These are phyloP conservation scores for Cygnus olor DNA, from an alignment of 2,797 vertebrate genomes.

Conservation along the genomic window DNA sequence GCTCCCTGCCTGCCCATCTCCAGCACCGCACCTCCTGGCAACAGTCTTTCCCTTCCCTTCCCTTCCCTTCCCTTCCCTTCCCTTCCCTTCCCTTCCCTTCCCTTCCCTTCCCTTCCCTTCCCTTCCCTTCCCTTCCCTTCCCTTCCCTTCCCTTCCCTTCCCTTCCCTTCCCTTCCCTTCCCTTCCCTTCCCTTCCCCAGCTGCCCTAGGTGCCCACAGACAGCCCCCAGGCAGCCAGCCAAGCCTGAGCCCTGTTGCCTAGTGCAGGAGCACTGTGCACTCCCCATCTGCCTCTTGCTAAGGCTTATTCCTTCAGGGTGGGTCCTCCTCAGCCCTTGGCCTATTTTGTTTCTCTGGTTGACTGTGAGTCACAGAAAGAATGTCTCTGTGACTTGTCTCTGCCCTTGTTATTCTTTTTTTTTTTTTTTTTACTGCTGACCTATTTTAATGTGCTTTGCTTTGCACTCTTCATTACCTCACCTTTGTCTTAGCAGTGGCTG, in stretches of 20 bases:
- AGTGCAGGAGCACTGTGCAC: neutral
- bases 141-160: neutral
- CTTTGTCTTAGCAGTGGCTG: neutral
- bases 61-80: neutral
- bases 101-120: neutral
- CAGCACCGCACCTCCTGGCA: constrained; percentile 54
- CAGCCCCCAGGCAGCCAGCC: neutral
- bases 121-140: neutral
- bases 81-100: neutral
- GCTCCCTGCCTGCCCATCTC: constrained; percentile 3
- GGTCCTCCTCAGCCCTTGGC: neutral
- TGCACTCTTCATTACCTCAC: neutral
- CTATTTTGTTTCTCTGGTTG: neutral
- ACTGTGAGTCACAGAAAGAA: neutral
- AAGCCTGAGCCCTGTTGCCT: neutral
- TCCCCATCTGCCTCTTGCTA: accelerated
- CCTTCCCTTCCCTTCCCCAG: neutral
- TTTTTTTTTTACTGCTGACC: neutral
- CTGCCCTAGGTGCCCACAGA: accelerated
- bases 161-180: neutral
- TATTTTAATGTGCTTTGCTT: neutral
- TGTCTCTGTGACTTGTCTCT: neutral
- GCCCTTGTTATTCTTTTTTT: neutral
- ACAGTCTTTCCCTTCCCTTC: neutral
- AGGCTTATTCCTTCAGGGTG: neutral